These are phyloP conservation scores for Coturnix japonica DNA, from an alignment of 2,113 vertebrate genomes.

Conservation along the genomic window DNA sequence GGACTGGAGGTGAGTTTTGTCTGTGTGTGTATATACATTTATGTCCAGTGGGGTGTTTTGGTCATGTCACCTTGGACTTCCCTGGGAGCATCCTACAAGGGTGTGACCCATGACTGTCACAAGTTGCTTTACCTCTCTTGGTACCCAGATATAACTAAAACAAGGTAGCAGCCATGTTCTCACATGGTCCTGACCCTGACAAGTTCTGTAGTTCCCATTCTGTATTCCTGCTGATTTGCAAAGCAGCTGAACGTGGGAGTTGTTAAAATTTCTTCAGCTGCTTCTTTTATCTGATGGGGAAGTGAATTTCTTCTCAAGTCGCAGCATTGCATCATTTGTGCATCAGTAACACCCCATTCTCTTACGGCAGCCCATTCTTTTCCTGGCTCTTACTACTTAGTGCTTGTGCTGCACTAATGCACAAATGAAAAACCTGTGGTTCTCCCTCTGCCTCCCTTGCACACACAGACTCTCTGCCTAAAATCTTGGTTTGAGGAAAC, in stretches of 20 bases:
- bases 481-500: background rate
- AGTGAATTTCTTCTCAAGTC: background rate
- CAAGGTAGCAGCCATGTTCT: background rate
- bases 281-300: background rate
- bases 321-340: background rate
- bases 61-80: background rate
- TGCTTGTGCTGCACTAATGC: background rate
- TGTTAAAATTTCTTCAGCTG: background rate
- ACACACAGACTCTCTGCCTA: background rate
- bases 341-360: background rate
- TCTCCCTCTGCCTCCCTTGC: background rate
- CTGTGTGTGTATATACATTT: rapidly evolving
- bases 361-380: background rate
- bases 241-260: background rate
- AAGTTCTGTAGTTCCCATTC: background rate
- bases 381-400: background rate
- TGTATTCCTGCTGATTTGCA: background rate
- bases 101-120: background rate
- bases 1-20: background rate
- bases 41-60: background rate
- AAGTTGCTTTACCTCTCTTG: background rate
- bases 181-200: background rate
- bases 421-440: background rate
- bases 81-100: background rate
- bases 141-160: background rate